phyloP scores from a whole-genome alignment of 2,797 vertebrate species.

The Tympanoctomys barrerae region DNA sequence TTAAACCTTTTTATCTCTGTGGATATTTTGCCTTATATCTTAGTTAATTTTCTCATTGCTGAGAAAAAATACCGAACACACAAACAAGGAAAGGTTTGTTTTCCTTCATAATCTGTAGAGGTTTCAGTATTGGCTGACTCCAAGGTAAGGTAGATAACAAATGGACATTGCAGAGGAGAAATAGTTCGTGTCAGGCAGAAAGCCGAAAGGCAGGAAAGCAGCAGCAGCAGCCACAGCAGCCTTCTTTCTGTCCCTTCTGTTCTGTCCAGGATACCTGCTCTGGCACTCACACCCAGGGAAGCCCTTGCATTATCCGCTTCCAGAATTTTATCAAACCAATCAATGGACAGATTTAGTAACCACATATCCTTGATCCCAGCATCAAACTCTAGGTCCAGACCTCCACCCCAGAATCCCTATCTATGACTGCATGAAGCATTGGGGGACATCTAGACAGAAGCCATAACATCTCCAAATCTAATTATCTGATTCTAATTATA shows the following conservation, averaged over 20 bases:
- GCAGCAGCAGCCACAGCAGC: background rate
- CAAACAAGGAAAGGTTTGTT: background rate
- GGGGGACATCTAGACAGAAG: background rate
- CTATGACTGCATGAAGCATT: background rate
- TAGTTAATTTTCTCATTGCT: background rate
- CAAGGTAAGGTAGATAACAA: background rate
- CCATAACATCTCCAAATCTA: background rate
- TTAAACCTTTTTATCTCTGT: slow-evolving; percentile 15
- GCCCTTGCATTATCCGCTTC: background rate
- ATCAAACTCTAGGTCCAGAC: background rate
- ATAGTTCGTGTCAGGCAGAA: background rate
- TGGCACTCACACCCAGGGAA: background rate
- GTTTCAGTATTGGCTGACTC: background rate
- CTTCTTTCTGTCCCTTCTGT: background rate
- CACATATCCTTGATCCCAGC: background rate
- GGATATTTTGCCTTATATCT: background rate
- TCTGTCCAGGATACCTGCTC: background rate
- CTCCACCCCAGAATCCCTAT: background rate
- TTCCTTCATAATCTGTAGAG: background rate
- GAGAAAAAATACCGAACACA: background rate
- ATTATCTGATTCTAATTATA: background rate
- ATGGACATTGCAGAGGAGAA: background rate
- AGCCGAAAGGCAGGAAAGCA: background rate
- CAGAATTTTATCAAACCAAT: background rate
- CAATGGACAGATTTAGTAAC: background rate